A percentile compares a stretch with the other conserved stretches of the same genome.
phyloP scores from a whole-genome alignment of 2,888 invertebrate species.

The Diaprepes abbreviatus region DNA sequence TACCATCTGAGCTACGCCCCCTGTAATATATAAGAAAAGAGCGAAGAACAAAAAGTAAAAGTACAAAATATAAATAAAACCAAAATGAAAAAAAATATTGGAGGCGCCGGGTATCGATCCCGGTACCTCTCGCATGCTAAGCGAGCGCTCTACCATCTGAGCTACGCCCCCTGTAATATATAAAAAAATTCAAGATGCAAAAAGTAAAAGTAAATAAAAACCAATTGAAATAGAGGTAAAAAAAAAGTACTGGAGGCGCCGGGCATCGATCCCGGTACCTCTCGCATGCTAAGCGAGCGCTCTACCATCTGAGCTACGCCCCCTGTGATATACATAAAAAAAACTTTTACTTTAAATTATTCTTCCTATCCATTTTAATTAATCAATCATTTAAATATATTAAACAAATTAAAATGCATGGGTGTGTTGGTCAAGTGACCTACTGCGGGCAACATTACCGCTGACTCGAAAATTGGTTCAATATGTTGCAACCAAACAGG shows the following conservation, averaged over 20 bases:
- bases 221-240: no score
- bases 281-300: conserved; percentile 66
- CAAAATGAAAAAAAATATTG: not conserved
- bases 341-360: not conserved
- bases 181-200: conserved; percentile 60
- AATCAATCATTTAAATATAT: not conserved
- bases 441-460: not conserved
- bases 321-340: conserved; percentile 47
- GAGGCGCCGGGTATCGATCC: conserved; percentile 64
- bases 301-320: conserved; percentile 64
- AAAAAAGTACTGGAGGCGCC: conserved; percentile 62
- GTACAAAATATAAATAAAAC: not conserved
- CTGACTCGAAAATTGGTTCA: conserved; percentile 5
- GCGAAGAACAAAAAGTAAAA: not conserved
- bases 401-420: not conserved
- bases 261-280: conserved; percentile 66
- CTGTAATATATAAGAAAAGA: conserved; percentile 25
- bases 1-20: conserved; percentile 64
- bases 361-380: not conserved
- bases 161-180: conserved; percentile 58
- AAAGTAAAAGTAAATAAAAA: not conserved
- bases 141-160: conserved; percentile 65
- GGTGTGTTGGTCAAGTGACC: conserved; percentile 5
- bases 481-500: not conserved
- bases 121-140: conserved; percentile 66